Base-by-base conservation (phyloP, 64 coral and sea anemone genomes). In the Montipora foliosa region DNA sequence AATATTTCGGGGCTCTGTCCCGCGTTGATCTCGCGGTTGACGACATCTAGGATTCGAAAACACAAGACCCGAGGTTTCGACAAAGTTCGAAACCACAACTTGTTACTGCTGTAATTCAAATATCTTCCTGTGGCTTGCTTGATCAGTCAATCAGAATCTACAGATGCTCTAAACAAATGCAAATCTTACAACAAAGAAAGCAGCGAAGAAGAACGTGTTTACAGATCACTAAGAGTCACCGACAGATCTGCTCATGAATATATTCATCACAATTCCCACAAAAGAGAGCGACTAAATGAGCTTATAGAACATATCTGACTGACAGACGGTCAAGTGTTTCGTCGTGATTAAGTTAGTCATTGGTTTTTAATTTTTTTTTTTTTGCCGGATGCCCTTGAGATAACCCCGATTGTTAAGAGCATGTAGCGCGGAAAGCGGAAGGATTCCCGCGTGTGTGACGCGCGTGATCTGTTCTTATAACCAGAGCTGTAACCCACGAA, bases 1-100 rank as follows among this genome's bases (percentile, higher is more conserved):
- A 93, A 20, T 91, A 93, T 44, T 95, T 95, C 5, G 87, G 85
- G 19, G 96, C 69, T 44, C 96, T 67, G 45, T 87, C 94, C 94
- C 49, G 90, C 25, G 78, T 87, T 13, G 88, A 84, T 88, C 92
- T 95, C 5, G 76, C n/a, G 25, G 75, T 95, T 3, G 89, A 95
- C 66, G 68, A 88, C 83, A 92, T 87, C 67, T 8, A 86, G 9
- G 46, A 50, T 5, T 19, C 16, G 11, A 20, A 12, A 46, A 84
- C 20, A 49, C n/a, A 16, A 11, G 13, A 19, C 47, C 45, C 5
- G 15, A 25, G 66, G 11, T 49, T 6, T 14, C 22, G 62, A 86
- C 71, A 59, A 71, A 71, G 9, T 71, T 72, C 25, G 52, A 60
- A 44, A 46, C 62, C 14, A 17, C 82, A 52, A 19, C 44, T 86